phyloP scores from a whole-genome alignment of 2,888 invertebrate genomes.

The Nebria brevicollis region DNA sequence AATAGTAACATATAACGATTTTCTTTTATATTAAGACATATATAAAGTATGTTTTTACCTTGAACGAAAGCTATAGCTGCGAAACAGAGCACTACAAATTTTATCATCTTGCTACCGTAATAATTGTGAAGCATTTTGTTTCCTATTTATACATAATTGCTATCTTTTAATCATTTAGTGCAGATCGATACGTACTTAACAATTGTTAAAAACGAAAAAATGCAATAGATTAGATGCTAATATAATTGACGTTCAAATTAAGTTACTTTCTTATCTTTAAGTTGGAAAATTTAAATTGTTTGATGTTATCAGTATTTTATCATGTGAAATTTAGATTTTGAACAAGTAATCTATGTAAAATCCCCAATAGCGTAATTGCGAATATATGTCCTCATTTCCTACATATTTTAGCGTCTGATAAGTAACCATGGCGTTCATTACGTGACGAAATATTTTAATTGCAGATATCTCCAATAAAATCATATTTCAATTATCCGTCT shows the following conservation, averaged over 20 bases:
- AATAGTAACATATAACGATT: too few species aligned
- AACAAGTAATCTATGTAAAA: neutral
- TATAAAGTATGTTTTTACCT: neutral
- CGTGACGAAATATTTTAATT: too few species aligned
- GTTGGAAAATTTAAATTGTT: neutral
- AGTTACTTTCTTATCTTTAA: neutral
- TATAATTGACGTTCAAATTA: neutral
- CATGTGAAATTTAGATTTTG: neutral
- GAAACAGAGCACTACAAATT: neutral
- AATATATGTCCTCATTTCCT: neutral
- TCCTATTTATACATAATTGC: conserved; percentile 3
- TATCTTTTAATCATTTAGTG: conserved; percentile 3
- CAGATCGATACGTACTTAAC: neutral
- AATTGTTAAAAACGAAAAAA: neutral
- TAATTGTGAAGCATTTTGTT: neutral
- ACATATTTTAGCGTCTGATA: too few species aligned
- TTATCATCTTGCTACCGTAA: neutral
- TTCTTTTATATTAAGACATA: too few species aligned
- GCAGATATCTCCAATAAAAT: too few species aligned
- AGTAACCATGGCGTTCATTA: too few species aligned
- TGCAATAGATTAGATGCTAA: neutral
- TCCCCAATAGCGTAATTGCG: neutral
- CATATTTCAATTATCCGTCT: too few species aligned
- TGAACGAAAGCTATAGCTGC: neutral
- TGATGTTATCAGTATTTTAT: neutral